Base-by-base conservation (phyloP, 2,797 vertebrate genomes). In the Cyclura pinguis region DNA sequence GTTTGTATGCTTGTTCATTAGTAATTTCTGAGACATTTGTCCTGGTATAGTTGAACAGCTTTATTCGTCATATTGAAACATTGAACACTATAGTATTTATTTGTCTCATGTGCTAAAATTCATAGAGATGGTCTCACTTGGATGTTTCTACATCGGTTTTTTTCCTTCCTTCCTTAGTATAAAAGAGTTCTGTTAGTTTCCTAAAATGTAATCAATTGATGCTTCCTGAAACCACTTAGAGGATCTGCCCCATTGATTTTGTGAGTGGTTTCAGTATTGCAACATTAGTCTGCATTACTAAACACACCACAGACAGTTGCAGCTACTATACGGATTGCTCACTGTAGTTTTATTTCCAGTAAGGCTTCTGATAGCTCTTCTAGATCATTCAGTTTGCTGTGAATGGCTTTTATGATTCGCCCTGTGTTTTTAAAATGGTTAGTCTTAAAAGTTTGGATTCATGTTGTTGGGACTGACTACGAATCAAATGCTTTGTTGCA, bases 161-260 rank as follows among this genome's bases (percentile, higher is more conserved):
- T 90, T 85, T 85, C 55, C 78, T 32, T 85, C 55, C 78, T 32
- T 42, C 59, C 32, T 35, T 90, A 38, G 4, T 10, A 38, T n/a
- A 83, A 42, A 42, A 38, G 77, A 78, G 38, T 47, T 47, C 8
- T 69, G 64, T 57, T 42, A 5, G 16, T 62, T 86, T 86, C 42
- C 29, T 74, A 64, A 64, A 87, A 83, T 24, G 73, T 67, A 74
- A 86, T 88, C 86, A 91, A 88, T 85, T 85, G 83, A 82, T 91
- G 76, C 59, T 91, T 91, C 85, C 85, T 87, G 89, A 84, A 87
- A 91, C 72, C 80, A 91, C 85, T 84, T 91, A 91, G 69, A 67
- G 24, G 59, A 62, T 59, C 50, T 50, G 18, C 50, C 50, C 59
- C 72, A 78, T 78, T 64, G 74, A 78, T 89, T 89, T 77, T 85